phyloP scores from a whole-genome alignment of 1,140 invertebrate genomes.

The Parapsyche elsis region DNA sequence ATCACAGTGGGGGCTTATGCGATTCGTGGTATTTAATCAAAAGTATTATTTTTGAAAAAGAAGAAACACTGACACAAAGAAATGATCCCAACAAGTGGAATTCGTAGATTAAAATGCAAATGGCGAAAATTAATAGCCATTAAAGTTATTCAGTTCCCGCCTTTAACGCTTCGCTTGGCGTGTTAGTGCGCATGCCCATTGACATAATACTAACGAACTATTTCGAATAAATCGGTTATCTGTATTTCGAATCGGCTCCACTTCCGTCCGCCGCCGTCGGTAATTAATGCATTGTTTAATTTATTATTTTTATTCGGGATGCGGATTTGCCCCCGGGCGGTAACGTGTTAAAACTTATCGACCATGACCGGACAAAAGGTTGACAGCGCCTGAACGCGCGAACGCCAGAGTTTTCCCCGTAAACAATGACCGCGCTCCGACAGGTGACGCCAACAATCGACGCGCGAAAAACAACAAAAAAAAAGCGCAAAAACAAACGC shows the following conservation, averaged over 20 bases:
- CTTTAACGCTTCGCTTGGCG: constrained; percentile 48
- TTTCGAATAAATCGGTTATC: constrained; percentile 54
- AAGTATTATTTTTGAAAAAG: too few species aligned
- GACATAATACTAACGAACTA: constrained; percentile 28
- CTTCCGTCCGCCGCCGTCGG: constrained; percentile 48
- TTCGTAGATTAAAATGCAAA: constrained; percentile 55
- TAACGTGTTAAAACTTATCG: constrained; percentile 7
- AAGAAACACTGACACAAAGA: constrained; percentile 4
- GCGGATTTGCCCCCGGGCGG: too few species aligned
- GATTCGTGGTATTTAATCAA: too few species aligned
- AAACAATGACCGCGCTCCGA: background rate
- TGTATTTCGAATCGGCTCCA: constrained; percentile 48
- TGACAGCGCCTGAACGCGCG: background rate
- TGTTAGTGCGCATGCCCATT: constrained; percentile 1
- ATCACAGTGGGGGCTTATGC: too few species aligned
- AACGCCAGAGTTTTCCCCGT: background rate
- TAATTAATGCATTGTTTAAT: constrained; percentile 25
- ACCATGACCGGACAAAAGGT: background rate
- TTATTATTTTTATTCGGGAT: constrained; percentile 5
- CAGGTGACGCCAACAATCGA: background rate
- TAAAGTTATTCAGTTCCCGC: constrained; percentile 52
- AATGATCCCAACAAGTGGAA: constrained; percentile 19
- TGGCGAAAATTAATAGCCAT: constrained; percentile 54
- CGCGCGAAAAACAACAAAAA: background rate
- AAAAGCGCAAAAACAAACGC: background rate